Conservation (phyloP, 2,113 vertebrate genomes). For the Halichoeres trimaculatus region DNA sequence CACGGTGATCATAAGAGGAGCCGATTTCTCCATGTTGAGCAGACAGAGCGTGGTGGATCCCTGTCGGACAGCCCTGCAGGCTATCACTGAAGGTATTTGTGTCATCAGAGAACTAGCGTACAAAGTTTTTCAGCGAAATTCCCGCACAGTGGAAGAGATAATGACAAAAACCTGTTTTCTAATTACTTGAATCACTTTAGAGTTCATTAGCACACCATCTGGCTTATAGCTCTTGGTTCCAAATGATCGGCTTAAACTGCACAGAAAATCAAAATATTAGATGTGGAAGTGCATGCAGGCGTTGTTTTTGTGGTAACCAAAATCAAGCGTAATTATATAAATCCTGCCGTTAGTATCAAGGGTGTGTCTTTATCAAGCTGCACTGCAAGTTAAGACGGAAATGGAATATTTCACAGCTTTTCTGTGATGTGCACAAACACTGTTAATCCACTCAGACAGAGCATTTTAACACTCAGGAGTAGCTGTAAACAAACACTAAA, state of each 20-base stretch:
- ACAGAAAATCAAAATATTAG: conserved; percentile 39
- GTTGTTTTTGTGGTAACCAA: conserved; percentile 5
- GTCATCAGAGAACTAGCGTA: neutral
- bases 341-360: conserved; percentile 12
- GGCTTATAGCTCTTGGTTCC: conserved; percentile 32
- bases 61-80: conserved; percentile 47
- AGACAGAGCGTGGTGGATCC: conserved; percentile 36
- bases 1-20: neutral
- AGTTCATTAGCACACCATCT: conserved; percentile 63
- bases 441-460: conserved; percentile 48
- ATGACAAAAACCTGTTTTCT: conserved; percentile 30
- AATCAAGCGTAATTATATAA: conserved; percentile 11
- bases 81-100: conserved; percentile 53
- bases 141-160: neutral
- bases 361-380: neutral
- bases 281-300: conserved; percentile 11
- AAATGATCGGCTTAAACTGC: conserved; percentile 39
- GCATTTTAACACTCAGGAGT: conserved; percentile 42
- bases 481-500: conserved; percentile 64
- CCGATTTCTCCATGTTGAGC: conserved; percentile 47
- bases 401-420: conserved; percentile 39
- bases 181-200: conserved; percentile 37
- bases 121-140: neutral
- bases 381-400: conserved; percentile 15
- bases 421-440: conserved; percentile 48